These are phyloP conservation scores for Anthophora plumipes DNA, from an alignment of 2,888 invertebrate species.

Conservation along the genomic window DNA sequence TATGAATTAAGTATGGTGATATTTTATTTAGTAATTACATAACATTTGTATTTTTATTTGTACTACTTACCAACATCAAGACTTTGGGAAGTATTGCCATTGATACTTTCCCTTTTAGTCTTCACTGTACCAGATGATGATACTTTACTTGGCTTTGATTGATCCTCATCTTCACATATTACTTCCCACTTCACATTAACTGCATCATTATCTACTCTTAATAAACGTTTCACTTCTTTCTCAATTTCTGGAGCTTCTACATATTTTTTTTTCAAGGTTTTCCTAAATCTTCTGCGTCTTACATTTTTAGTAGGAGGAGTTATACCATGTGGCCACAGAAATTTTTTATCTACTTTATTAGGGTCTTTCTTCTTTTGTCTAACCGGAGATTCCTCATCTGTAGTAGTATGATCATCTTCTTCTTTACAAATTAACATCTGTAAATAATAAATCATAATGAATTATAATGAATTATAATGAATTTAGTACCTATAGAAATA, in stretches of 20 bases:
- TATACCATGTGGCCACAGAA: conserved; percentile 97
- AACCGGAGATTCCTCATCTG: conserved; percentile 91
- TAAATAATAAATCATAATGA: conserved; percentile 51
- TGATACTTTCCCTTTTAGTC: conserved; percentile 79
- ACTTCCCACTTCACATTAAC: conserved; percentile 95
- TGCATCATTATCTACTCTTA: conserved; percentile 97
- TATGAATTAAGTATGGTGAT: conserved; percentile 76
- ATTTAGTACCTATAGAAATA: background rate
- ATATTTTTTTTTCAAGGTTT: conserved; percentile 98
- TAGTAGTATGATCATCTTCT: conserved; percentile 91
- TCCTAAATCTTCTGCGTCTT: conserved; percentile 95
- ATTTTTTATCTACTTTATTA: conserved; percentile 95
- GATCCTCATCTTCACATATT: conserved; percentile 94
- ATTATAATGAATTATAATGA: background rate
- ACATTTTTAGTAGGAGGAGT: conserved; percentile 98
- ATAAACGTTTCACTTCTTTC: conserved; percentile 97
- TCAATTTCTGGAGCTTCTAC: conserved; percentile 99
- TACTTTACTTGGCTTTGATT: conserved; percentile 83
- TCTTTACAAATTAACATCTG: conserved; percentile 93
- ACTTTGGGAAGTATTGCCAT: conserved; percentile 83
- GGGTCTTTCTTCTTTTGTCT: conserved; percentile 94
- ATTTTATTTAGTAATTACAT: conserved; percentile 47
- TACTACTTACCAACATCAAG: conserved; percentile 84
- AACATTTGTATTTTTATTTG: conserved; percentile 5
- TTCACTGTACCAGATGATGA: conserved; percentile 82